Conservation (phyloP, 2,888 invertebrate species). For the Theretra japonica region DNA sequence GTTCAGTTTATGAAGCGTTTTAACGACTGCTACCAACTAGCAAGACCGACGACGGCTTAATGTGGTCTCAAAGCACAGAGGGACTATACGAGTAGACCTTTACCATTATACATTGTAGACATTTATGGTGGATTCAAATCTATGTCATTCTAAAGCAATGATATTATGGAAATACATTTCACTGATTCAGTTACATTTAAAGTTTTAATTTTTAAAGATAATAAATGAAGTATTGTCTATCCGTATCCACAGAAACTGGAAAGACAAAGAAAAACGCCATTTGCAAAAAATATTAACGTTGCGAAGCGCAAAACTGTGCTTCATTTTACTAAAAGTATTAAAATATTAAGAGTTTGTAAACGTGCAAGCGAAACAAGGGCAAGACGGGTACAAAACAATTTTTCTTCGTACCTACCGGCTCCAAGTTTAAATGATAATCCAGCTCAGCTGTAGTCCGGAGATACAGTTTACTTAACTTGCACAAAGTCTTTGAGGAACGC, state of each 20-base stretch:
- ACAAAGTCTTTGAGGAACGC: constrained; percentile 21
- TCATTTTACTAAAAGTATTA: background rate
- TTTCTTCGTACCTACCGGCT: constrained; percentile 7
- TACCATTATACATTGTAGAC: too few species aligned
- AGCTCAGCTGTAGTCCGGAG: constrained; percentile 30
- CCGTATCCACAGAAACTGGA: background rate
- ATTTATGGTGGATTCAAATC: too few species aligned
- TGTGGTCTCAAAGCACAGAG: too few species aligned
- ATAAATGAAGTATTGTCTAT: too few species aligned
- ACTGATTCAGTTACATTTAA: too few species aligned
- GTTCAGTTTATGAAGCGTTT: too few species aligned
- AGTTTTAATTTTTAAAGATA: too few species aligned
- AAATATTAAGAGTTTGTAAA: constrained; percentile 12
- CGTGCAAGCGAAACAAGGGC: background rate
- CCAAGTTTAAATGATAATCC: constrained; percentile 26
- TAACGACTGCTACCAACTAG: too few species aligned
- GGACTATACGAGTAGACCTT: too few species aligned
- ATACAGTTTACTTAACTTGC: constrained; percentile 29
- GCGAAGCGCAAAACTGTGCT: background rate
- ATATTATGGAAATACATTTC: too few species aligned
- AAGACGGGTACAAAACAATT: constrained; percentile 14
- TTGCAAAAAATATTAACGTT: background rate
- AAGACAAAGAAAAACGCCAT: background rate
- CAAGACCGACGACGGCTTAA: too few species aligned
- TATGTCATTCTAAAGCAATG: too few species aligned